Conservation (phyloP, 2,888 invertebrate genomes). For the Phaedon cochleariae region DNA sequence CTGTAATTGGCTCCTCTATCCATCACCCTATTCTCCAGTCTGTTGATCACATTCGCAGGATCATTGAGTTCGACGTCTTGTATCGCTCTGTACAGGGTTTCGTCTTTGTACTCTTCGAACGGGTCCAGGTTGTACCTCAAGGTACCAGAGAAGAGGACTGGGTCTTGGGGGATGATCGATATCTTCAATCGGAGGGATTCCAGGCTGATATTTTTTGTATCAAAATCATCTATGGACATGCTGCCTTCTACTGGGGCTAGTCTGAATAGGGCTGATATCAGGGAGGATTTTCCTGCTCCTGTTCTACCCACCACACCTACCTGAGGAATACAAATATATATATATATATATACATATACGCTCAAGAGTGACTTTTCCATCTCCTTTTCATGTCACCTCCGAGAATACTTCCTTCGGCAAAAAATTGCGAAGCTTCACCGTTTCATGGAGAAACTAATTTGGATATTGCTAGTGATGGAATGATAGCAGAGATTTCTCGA, state of each 20-base stretch:
- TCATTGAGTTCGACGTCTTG: constrained; percentile 80
- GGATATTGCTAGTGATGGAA: too few species aligned
- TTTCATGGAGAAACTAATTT: too few species aligned
- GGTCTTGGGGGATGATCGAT: constrained; percentile 68
- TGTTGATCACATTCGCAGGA: constrained; percentile 67
- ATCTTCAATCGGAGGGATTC: constrained; percentile 66
- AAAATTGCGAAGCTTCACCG: too few species aligned
- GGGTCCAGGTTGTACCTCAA: constrained; percentile 80
- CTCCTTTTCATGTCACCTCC: too few species aligned
- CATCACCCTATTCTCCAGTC: constrained; percentile 74
- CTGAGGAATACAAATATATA: constrained; percentile 61
- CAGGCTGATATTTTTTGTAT: constrained; percentile 66
- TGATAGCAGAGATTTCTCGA: too few species aligned
- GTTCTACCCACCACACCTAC: constrained; percentile 85
- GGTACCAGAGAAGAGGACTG: constrained; percentile 69
- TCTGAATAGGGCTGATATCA: constrained; percentile 81
- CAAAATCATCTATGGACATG: constrained; percentile 76
- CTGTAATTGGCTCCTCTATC: constrained; percentile 86
- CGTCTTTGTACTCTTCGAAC: constrained; percentile 74
- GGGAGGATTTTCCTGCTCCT: constrained; percentile 84
- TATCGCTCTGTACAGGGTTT: constrained; percentile 75
- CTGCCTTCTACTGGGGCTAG: constrained; percentile 76
- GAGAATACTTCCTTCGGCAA: too few species aligned
- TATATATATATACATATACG: background rate
- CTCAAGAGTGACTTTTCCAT: background rate